Evolutionary conservation across 1,140 invertebrate genomes (phyloP).

Genomic region (Sinonovacula constricta): DNA sequence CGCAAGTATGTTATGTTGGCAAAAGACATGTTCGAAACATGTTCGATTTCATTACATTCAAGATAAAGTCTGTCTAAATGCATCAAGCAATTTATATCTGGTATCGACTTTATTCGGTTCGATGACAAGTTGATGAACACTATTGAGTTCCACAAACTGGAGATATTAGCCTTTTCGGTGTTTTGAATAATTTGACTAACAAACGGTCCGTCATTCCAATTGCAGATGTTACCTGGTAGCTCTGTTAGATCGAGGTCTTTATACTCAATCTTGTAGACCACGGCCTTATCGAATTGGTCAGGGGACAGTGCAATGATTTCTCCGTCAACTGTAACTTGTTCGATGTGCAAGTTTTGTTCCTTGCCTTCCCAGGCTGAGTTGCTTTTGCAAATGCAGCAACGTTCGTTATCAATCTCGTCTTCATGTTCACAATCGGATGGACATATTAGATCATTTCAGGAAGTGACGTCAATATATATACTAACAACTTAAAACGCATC

Average conservation of each 20-base stretch:
- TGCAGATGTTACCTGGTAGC: slow-evolving; percentile 36
- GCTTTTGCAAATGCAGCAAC: not conserved
- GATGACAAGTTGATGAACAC: slow-evolving; percentile 3
- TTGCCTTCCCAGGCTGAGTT: not conserved
- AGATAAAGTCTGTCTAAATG: slow-evolving; percentile 13
- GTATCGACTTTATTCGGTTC: slow-evolving; percentile 22
- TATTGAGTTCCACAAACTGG: not conserved
- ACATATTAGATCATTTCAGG: no score
- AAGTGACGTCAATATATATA: no score
- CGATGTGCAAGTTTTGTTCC: not conserved
- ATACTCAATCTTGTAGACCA: slow-evolving; percentile 29
- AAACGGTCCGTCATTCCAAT: slow-evolving; percentile 30
- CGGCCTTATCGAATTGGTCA: not conserved
- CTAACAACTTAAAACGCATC: no score
- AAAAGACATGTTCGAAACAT: slow-evolving; percentile 25
- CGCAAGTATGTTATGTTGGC: not conserved
- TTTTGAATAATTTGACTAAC: not conserved
- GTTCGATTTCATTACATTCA: not conserved
- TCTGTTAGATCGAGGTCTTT: slow-evolving; percentile 19
- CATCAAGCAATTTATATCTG: slow-evolving; percentile 15
- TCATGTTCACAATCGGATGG: no score
- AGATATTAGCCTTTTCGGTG: not conserved
- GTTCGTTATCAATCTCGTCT: not conserved
- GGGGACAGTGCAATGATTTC: not conserved
- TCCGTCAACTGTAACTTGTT: slow-evolving; percentile 2